Conservation (phyloP, 2,888 invertebrate species). For the Ligdia adustata region DNA sequence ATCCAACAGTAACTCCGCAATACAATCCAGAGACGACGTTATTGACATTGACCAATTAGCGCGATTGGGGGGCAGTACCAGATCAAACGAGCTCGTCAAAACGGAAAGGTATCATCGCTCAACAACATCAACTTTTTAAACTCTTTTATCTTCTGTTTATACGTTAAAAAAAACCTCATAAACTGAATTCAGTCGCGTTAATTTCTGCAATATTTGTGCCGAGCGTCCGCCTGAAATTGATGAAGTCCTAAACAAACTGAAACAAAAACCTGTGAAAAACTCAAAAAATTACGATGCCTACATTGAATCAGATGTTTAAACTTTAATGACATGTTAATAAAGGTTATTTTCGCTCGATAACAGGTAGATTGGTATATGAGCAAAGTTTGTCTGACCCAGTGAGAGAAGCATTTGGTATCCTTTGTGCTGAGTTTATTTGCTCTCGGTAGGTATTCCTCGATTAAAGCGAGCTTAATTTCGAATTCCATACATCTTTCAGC, state of each 20-base stretch:
- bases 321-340: conserved; percentile 17
- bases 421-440: conserved; percentile 40
- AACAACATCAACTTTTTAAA: background rate
- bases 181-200: conserved; percentile 17
- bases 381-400: conserved; percentile 54
- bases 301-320: background rate
- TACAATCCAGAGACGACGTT: too few species aligned
- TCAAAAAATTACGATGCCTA: conserved; percentile 40
- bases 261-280: conserved; percentile 47
- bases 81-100: background rate
- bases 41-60: too few species aligned
- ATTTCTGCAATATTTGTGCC: conserved; percentile 21
- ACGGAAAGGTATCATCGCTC: background rate
- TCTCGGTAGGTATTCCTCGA: conserved; percentile 37
- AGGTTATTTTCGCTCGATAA: conserved; percentile 16
- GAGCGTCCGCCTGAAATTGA: conserved; percentile 45
- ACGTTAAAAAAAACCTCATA: background rate
- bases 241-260: conserved; percentile 69
- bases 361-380: conserved; percentile 23
- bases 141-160: too few species aligned
- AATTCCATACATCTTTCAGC: conserved; percentile 35
- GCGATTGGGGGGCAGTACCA: background rate
- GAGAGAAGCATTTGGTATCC: conserved; percentile 23
- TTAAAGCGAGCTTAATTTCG: conserved; percentile 38
- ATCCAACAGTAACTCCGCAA: too few species aligned